These are phyloP conservation scores for Ichneumoninae sp. DNA, from an alignment of 2,888 invertebrate genomes.

Conservation along the genomic window DNA sequence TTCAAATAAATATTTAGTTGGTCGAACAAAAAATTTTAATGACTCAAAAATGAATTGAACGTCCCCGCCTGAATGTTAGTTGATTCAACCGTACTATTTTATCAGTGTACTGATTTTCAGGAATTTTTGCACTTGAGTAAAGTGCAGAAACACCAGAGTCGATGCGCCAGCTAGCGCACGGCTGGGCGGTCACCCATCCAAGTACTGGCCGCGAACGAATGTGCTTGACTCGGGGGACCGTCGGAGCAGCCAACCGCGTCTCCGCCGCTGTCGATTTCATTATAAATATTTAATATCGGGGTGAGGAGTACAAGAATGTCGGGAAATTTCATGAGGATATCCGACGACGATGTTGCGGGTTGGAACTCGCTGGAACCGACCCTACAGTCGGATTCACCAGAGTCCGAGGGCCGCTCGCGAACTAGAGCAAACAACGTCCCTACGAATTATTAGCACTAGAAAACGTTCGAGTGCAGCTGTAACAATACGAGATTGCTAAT, in stretches of 20 bases:
- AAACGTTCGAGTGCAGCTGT: slow-evolving; percentile 10
- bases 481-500: slow-evolving; percentile 54
- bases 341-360: not conserved
- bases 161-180: too few relatives aligned
- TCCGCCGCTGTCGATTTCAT: not conserved
- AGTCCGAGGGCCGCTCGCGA: slow-evolving; percentile 6
- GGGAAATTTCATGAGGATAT: slow-evolving; percentile 18
- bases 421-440: slow-evolving; percentile 13
- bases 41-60: too few relatives aligned
- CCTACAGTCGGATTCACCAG: slow-evolving; percentile 19
- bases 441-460: slow-evolving; percentile 44
- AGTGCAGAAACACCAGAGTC: too few relatives aligned
- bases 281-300: slow-evolving; percentile 28
- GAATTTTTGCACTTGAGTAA: too few relatives aligned
- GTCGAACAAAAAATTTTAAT: too few relatives aligned
- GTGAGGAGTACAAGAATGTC: not conserved
- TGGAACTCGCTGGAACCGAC: not conserved
- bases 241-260: not conserved
- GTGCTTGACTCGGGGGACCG: too few relatives aligned
- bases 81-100: too few relatives aligned
- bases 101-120: too few relatives aligned
- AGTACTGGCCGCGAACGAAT: too few relatives aligned
- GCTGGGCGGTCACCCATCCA: too few relatives aligned
- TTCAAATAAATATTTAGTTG: too few relatives aligned
- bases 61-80: too few relatives aligned